phyloP scores from a whole-genome alignment of 2,888 invertebrate species.

The Helicoverpa assulta region DNA sequence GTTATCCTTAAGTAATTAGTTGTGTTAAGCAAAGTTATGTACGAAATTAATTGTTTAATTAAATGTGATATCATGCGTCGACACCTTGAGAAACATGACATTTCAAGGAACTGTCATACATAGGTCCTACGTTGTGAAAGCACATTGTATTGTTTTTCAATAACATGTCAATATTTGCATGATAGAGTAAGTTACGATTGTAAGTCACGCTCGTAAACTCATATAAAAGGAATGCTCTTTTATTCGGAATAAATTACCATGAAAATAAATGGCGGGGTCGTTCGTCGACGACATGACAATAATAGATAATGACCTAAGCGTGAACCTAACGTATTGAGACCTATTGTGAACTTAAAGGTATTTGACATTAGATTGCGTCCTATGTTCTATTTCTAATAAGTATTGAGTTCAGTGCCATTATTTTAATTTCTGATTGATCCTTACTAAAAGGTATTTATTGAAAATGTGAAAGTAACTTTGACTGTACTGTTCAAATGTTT shows the following conservation, averaged over 20 bases:
- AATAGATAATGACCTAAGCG: slow-evolving; percentile 41
- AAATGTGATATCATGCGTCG: slow-evolving; percentile 48
- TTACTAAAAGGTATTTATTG: no score
- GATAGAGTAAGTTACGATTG: slow-evolving; percentile 21
- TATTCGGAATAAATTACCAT: slow-evolving; percentile 54
- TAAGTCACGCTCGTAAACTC: slow-evolving; percentile 42
- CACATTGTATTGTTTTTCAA: slow-evolving; percentile 1
- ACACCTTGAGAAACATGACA: slow-evolving; percentile 28
- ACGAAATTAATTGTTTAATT: slow-evolving; percentile 57
- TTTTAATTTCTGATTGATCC: neutral
- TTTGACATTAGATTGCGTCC: neutral
- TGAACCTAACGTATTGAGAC: slow-evolving; percentile 14
- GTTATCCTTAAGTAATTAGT: slow-evolving; percentile 64
- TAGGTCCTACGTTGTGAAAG: no score
- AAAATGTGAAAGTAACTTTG: no score
- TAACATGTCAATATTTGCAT: slow-evolving; percentile 26
- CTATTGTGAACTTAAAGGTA: slow-evolving; percentile 31
- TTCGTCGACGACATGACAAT: slow-evolving; percentile 36
- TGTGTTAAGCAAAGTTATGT: slow-evolving; percentile 55
- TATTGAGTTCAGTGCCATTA: neutral
- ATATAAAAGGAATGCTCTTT: slow-evolving; percentile 50
- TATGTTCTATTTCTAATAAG: no score
- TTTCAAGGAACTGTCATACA: slow-evolving; percentile 11
- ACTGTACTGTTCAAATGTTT: no score
- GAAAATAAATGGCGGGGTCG: slow-evolving; percentile 50